These are phyloP conservation scores for Eurois occulta DNA, from an alignment of 2,888 invertebrate species.

Conservation along the genomic window DNA sequence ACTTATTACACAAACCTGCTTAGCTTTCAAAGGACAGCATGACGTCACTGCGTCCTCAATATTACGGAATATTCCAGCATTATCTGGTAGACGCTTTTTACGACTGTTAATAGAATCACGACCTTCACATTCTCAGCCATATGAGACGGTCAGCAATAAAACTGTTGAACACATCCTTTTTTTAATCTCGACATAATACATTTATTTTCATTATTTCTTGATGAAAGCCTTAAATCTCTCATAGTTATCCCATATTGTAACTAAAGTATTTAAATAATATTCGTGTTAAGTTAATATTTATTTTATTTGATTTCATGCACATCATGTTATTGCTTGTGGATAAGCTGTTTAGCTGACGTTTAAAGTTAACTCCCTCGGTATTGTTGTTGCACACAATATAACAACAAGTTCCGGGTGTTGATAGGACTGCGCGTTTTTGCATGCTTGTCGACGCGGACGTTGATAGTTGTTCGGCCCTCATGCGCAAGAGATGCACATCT, in stretches of 20 bases:
- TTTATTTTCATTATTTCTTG: not conserved
- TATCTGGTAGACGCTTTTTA: constrained; percentile 38
- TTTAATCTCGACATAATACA: no score
- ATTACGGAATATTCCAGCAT: constrained; percentile 23
- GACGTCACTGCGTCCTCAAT: constrained; percentile 15
- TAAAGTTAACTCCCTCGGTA: no score
- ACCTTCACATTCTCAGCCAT: constrained; percentile 28
- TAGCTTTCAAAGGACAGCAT: not conserved
- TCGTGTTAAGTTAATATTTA: not conserved
- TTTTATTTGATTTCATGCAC: not conserved
- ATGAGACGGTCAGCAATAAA: constrained; percentile 32
- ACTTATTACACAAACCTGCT: not conserved
- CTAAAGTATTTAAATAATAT: not conserved
- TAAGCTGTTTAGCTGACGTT: no score
- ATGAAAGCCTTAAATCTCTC: not conserved
- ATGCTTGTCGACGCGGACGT: no score
- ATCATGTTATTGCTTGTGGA: not conserved
- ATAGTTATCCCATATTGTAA: not conserved
- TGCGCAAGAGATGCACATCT: no score
- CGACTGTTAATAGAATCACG: constrained; percentile 33
- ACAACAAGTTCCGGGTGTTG: no score
- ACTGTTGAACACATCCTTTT: not conserved
- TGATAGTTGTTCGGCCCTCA: no score
- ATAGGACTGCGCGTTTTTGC: no score
- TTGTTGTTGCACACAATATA: no score